These are phyloP conservation scores for Lissonota sp. DNA, from an alignment of 2,888 invertebrate genomes.

Conservation along the genomic window DNA sequence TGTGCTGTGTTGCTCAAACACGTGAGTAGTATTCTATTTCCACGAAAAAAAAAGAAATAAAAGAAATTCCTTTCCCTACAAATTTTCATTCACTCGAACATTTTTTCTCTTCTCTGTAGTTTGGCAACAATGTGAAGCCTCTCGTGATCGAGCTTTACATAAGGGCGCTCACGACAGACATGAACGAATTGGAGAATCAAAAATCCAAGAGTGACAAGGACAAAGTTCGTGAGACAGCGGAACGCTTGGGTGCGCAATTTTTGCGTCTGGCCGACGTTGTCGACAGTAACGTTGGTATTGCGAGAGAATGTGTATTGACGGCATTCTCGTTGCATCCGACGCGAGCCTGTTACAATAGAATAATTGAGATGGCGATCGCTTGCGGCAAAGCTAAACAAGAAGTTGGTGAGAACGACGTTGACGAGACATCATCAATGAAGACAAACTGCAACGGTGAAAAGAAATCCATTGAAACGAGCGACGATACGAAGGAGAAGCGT, in stretches of 20 bases:
- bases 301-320: slow-evolving; percentile 90
- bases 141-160: slow-evolving; percentile 90
- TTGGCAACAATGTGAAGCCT: slow-evolving; percentile 86
- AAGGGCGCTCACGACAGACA: slow-evolving; percentile 90
- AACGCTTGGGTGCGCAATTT: slow-evolving; percentile 86
- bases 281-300: slow-evolving; percentile 86
- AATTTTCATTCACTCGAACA: background rate
- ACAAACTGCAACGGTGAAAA: slow-evolving; percentile 31
- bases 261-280: slow-evolving; percentile 87
- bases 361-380: slow-evolving; percentile 85
- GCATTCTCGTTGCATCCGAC: slow-evolving; percentile 91
- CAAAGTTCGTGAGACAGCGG: slow-evolving; percentile 85
- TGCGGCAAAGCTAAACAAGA: slow-evolving; percentile 84
- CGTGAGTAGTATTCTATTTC: slow-evolving; percentile 76
- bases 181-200: slow-evolving; percentile 90
- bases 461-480: slow-evolving; percentile 13
- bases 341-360: slow-evolving; percentile 85
- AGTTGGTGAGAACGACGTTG: slow-evolving; percentile 61
- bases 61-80: background rate
- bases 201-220: slow-evolving; percentile 86
- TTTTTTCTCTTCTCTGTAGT: slow-evolving; percentile 80
- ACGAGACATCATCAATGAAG: slow-evolving; percentile 17
- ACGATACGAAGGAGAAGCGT: slow-evolving; percentile 6
- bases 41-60: slow-evolving; percentile 19
- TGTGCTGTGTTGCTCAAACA: slow-evolving; percentile 84